Conservation (phyloP, 2,888 invertebrate species). For the Margaritifera margaritifera region DNA sequence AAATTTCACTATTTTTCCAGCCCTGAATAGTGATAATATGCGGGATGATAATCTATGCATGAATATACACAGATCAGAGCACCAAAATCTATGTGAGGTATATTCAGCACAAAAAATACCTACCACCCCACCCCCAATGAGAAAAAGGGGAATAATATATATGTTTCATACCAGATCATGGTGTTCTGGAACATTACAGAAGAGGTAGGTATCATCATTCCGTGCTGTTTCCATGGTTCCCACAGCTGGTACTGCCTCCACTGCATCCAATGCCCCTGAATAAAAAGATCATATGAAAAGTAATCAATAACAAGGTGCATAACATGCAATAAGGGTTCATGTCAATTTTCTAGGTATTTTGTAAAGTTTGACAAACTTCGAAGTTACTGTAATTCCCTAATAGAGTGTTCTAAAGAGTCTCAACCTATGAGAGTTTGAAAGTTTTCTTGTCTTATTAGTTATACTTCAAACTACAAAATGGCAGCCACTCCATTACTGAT, state of each 20-base stretch:
- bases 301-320: too few species aligned
- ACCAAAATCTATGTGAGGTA: too few species aligned
- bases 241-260: conserved; percentile 2
- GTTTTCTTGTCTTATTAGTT: too few species aligned
- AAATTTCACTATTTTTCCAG: too few species aligned
- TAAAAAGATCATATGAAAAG: not conserved
- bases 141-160: not conserved
- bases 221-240: conserved; percentile 25
- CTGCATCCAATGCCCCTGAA: not conserved
- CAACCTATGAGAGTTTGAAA: too few species aligned
- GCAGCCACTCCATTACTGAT: too few species aligned
- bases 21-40: not conserved
- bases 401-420: too few species aligned
- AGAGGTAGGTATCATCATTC: conserved; percentile 58
- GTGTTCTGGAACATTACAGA: conserved; percentile 71
- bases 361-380: too few species aligned
- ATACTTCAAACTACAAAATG: too few species aligned
- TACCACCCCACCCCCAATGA: not conserved
- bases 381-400: too few species aligned
- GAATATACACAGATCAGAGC: not conserved
- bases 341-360: too few species aligned
- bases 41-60: not conserved
- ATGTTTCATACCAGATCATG: conserved; percentile 66
- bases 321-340: too few species aligned
- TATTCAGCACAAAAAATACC: not conserved